phyloP scores from a whole-genome alignment of 2,113 vertebrate species.

The Hippocampus zosterae region DNA sequence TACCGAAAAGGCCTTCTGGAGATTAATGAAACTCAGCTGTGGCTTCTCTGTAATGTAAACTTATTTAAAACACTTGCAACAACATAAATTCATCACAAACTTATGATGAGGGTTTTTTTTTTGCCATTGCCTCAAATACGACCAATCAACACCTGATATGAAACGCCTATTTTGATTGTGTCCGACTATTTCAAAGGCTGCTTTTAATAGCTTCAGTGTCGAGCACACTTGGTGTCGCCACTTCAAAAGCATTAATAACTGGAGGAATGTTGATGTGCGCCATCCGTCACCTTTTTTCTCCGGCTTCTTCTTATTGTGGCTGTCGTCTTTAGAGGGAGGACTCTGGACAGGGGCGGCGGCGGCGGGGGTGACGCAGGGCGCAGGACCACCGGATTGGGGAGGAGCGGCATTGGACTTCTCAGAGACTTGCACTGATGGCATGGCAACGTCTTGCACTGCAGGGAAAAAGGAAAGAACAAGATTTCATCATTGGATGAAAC shows the following conservation, averaged over 20 bases:
- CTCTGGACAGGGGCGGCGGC: slow-evolving; percentile 33
- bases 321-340: slow-evolving; percentile 69
- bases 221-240: not conserved
- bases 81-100: not conserved
- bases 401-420: slow-evolving; percentile 54
- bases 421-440: slow-evolving; percentile 55
- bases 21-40: slow-evolving; percentile 3
- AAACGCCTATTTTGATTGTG: not conserved
- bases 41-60: not conserved
- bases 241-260: slow-evolving; percentile 14
- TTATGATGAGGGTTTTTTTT: not conserved
- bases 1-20: not conserved
- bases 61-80: not conserved
- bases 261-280: not conserved
- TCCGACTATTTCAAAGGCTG: not conserved
- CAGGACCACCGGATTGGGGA: slow-evolving; percentile 42
- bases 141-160: slow-evolving; percentile 25
- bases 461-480: slow-evolving; percentile 1
- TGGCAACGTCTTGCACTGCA: slow-evolving; percentile 78
- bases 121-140: not conserved
- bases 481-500: not conserved
- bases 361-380: slow-evolving; percentile 54
- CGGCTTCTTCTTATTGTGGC: slow-evolving; percentile 79
- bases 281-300: slow-evolving; percentile 84
- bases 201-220: slow-evolving; percentile 10